Percentiles rank a stretch among this genome's conserved stretches.
These are phyloP conservation scores for Adelognathus sp. DNA, from an alignment of 2,888 invertebrate genomes.

Conservation along the genomic window DNA sequence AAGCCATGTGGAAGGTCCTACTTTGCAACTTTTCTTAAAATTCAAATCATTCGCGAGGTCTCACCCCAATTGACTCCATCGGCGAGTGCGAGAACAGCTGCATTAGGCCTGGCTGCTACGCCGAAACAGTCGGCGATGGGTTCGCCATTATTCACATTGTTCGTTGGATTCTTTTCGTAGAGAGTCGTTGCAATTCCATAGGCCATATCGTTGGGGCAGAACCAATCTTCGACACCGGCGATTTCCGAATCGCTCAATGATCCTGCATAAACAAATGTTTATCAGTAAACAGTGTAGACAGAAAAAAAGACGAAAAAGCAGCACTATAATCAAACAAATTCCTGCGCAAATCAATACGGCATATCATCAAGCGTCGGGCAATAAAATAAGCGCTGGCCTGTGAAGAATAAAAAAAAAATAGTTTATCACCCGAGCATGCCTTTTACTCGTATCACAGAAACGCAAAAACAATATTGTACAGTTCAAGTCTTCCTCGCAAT, in stretches of 20 bases:
- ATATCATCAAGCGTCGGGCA: conserved; percentile 42
- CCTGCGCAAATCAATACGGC: conserved; percentile 40
- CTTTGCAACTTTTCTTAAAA: no score
- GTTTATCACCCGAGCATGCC: background rate
- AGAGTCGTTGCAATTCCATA: conserved; percentile 90
- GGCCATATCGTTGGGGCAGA: conserved; percentile 83
- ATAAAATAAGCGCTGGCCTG: conserved; percentile 23
- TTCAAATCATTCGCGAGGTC: no score
- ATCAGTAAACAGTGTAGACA: background rate
- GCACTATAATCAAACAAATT: background rate
- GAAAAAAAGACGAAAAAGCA: background rate
- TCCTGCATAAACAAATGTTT: conserved; percentile 43
- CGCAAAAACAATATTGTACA: background rate
- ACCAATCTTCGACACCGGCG: conserved; percentile 83
- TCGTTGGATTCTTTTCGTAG: conserved; percentile 92
- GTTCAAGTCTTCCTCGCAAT: background rate
- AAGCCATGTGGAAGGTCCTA: no score
- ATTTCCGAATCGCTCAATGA: conserved; percentile 59
- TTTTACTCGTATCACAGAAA: background rate
- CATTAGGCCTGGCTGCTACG: conserved; percentile 87
- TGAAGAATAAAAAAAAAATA: background rate
- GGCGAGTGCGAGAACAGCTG: conserved; percentile 90
- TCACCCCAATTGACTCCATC: conserved; percentile 96
- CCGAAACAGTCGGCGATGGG: conserved; percentile 95
- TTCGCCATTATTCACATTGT: conserved; percentile 87